These are phyloP conservation scores for Harpagus bidentatus DNA, from an alignment of 2,113 vertebrate species.

Conservation along the genomic window DNA sequence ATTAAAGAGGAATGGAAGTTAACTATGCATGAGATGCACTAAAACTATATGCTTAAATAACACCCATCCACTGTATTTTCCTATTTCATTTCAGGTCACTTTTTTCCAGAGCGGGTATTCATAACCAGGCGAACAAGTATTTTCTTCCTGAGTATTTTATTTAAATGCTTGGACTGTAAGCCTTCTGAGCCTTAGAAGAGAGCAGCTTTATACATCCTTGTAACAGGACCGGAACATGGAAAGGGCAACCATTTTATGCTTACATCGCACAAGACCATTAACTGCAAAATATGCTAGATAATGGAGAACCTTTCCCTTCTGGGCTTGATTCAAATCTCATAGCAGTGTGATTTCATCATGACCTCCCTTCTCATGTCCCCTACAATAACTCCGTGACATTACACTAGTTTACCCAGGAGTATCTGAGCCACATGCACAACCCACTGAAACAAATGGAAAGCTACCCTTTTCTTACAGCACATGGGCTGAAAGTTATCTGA, in stretches of 20 bases:
- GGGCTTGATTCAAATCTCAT: neutral
- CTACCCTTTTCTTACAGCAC: neutral
- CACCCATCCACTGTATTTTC: neutral
- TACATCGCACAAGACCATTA: neutral
- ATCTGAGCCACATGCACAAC: neutral
- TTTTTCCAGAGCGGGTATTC: neutral
- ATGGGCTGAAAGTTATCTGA: neutral
- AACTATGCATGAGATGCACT: conserved; percentile 15
- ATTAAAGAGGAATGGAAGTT: neutral
- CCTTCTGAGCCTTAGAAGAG: neutral
- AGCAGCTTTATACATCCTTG: neutral
- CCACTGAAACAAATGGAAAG: neutral
- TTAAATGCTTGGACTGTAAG: neutral
- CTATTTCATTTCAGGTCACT: neutral
- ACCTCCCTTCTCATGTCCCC: neutral
- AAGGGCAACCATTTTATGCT: neutral
- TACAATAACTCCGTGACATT: neutral
- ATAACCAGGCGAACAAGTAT: neutral
- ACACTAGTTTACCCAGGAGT: neutral
- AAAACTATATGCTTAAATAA: conserved; percentile 10
- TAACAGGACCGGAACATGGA: neutral
- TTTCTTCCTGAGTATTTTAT: neutral
- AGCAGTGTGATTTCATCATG: neutral
- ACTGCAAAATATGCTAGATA: neutral
- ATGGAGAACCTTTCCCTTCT: neutral